Base-by-base conservation (phyloP, 1,140 invertebrate species). In the Trichogramma pretiosum region DNA sequence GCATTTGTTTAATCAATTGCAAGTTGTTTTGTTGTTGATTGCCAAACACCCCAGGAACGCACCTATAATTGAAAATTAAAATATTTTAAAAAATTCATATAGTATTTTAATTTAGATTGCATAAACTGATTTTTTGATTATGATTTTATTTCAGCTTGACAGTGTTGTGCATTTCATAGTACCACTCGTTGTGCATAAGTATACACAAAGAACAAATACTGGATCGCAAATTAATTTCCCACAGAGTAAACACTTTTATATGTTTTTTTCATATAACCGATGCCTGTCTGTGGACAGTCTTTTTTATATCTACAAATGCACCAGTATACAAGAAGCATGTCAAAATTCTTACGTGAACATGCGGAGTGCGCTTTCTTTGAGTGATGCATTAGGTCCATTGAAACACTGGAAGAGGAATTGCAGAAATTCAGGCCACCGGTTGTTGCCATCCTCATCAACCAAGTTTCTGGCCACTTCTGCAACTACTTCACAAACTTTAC, bases 401-500 rank as follows among this genome's bases (percentile, higher is more conserved):
- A 89, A 91, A 74, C 91, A 93, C 62, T 93, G 86, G 72, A 97
- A 98, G 59, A 99, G 77, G 69, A 97, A 98, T 64, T 93, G 85
- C 21, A 99, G 75, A 63, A 98, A 90, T 65, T 98, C 94, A 19
- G 90, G 91, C 96, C 96, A 99, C 50, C 84, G 82, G 70, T 97
- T 97, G 60, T 91, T 93, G 21, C 92, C 92, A 66, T 95, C 89
- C 56, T 98, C 94, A 67, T 98, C 94, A 54, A 99, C 87, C 47
- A 96, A 77, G 74, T 94, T 96, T 61, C 93, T 78, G 1, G 93
- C 92, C 22, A 98, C 77, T 76, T 99, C 96, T 23, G 94, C 87
- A 33, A 87, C 83, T 43, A 94, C 83, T 70, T 99, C 96, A 67
- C 92, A 96, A 18, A 94, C 76, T 76, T 97, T 98, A 49, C 89